A percentile compares a stretch with the other conserved stretches of the same genome.
Conservation (phyloP, 2,113 vertebrate genomes). For the Macquaria australasica region DNA sequence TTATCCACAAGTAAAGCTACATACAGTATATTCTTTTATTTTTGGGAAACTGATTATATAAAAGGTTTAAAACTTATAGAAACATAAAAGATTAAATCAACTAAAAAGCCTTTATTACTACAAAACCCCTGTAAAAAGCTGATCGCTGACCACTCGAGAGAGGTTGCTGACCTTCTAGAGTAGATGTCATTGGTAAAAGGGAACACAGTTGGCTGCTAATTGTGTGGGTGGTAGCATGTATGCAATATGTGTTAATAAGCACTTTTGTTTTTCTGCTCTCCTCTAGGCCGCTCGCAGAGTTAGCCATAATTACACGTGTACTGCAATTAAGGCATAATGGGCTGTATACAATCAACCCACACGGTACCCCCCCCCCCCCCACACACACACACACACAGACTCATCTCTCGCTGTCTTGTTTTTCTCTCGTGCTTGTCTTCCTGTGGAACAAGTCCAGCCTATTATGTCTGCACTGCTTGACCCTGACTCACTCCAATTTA, state of each 20-base stretch:
- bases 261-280: slow-evolving; percentile 46
- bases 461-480: slow-evolving; percentile 23
- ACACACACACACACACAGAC: neutral
- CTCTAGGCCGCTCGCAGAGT: slow-evolving; percentile 29
- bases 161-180: neutral
- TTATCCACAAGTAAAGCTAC: neutral
- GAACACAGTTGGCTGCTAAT: slow-evolving; percentile 25
- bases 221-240: slow-evolving; percentile 44
- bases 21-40: neutral
- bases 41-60: neutral
- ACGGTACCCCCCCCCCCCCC: neutral
- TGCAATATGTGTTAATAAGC: slow-evolving; percentile 40
- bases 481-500: slow-evolving; percentile 11
- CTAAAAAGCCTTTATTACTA: neutral
- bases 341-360: slow-evolving; percentile 54
- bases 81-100: neutral
- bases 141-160: neutral
- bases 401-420: slow-evolving; percentile 15
- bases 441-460: slow-evolving; percentile 30
- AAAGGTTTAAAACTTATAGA: neutral
- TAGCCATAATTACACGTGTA: slow-evolving; percentile 77
- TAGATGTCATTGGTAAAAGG: neutral
- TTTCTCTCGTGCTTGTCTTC: neutral
- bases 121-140: neutral
- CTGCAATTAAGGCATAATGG: slow-evolving; percentile 78